A percentile compares a stretch with the other conserved stretches of the same genome.
Conservation (phyloP, 2,888 invertebrate species). For the Arrhopalites spinosus region DNA sequence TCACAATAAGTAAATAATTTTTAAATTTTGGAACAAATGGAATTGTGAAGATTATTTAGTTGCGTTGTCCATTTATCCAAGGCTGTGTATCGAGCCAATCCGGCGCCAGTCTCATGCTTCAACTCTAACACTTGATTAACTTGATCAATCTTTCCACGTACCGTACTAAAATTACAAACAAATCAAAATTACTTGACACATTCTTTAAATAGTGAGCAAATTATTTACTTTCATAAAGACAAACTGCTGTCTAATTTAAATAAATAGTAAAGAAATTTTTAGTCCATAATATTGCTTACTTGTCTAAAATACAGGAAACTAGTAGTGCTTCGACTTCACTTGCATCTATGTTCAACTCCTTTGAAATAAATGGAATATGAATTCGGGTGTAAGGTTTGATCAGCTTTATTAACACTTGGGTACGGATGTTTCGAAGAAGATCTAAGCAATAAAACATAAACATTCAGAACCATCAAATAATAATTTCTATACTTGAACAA, state of each 20-base stretch:
- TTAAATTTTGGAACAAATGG: slow-evolving; percentile 86
- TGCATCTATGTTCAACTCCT: slow-evolving; percentile 89
- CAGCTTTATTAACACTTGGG: slow-evolving; percentile 94
- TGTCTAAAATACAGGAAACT: slow-evolving; percentile 97
- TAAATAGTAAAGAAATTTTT: neutral
- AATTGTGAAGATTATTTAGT: slow-evolving; percentile 82
- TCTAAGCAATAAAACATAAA: too few species aligned
- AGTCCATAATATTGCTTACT: slow-evolving; percentile 68
- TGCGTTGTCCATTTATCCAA: slow-evolving; percentile 96
- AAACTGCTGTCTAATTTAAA: neutral
- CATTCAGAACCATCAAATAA: neutral
- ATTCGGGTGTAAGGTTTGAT: slow-evolving; percentile 98
- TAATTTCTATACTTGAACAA: neutral
- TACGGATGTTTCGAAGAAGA: slow-evolving; percentile 90
- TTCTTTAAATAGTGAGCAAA: neutral
- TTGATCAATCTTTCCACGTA: slow-evolving; percentile 69
- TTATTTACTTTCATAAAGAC: neutral
- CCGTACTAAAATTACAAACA: slow-evolving; percentile 60
- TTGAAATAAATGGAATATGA: slow-evolving; percentile 96
- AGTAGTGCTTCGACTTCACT: slow-evolving; percentile 94
- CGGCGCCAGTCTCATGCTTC: slow-evolving; percentile 75
- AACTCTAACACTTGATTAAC: slow-evolving; percentile 92
- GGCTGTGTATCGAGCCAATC: slow-evolving; percentile 78
- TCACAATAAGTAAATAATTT: neutral
- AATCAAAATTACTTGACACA: neutral